phyloP scores from a whole-genome alignment of 1,140 invertebrate genomes.

The Formica selysi region DNA sequence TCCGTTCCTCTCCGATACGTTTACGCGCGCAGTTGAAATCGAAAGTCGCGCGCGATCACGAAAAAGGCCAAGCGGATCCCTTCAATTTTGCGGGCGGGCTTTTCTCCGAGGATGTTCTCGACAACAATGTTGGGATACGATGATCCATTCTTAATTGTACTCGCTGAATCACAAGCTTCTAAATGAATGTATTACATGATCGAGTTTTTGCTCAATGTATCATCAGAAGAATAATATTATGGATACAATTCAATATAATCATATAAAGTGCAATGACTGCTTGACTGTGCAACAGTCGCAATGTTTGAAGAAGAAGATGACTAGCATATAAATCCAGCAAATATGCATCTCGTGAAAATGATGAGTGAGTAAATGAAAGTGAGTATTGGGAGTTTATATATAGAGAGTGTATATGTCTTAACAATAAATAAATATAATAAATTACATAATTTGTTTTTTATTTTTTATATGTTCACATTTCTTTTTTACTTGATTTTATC shows the following conservation, averaged over 20 bases:
- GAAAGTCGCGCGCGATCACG: conserved; percentile 53
- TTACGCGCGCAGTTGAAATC: conserved; percentile 54
- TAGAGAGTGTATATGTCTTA: not conserved
- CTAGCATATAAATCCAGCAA: too few relatives aligned
- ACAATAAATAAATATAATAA: not conserved
- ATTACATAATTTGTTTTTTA: not conserved
- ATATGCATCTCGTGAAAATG: not conserved
- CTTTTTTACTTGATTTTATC: not conserved
- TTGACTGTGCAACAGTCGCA: not conserved
- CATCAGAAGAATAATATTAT: not conserved
- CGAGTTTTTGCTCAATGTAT: conserved; percentile 1
- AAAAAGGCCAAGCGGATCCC: conserved; percentile 3
- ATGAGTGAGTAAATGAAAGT: not conserved
- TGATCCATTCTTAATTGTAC: not conserved
- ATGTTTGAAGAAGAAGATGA: conserved; percentile 11
- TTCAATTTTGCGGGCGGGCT: not conserved
- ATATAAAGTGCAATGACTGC: not conserved
- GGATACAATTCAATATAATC: not conserved
- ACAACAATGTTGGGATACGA: not conserved
- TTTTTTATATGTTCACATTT: not conserved
- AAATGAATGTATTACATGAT: not conserved
- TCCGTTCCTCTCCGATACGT: not conserved
- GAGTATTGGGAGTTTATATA: not conserved
- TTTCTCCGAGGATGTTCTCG: not conserved
- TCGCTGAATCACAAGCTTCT: not conserved